Conservation (phyloP, 2,888 invertebrate species). For the Ashinkailepas kermadecensis region DNA sequence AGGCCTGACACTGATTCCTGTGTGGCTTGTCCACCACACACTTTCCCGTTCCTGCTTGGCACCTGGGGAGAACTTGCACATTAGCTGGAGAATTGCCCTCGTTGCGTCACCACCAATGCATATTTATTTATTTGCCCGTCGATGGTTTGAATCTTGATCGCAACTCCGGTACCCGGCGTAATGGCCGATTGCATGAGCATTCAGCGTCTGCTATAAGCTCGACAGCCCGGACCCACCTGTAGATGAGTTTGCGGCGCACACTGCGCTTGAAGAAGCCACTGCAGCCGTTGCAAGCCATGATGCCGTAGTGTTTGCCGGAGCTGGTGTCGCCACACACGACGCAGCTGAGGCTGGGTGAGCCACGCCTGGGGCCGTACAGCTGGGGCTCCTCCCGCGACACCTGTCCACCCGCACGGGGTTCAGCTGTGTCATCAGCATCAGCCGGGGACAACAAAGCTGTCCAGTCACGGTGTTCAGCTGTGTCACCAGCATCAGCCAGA, state of each 20-base stretch:
- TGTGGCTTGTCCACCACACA: slow-evolving; percentile 98
- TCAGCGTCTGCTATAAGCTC: no score
- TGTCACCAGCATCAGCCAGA: no score
- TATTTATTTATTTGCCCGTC: no score
- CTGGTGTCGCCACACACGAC: slow-evolving; percentile 96
- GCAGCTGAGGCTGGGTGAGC: slow-evolving; percentile 68
- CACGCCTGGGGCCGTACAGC: slow-evolving; percentile 31
- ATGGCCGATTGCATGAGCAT: no score
- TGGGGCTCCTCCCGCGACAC: slow-evolving; percentile 26
- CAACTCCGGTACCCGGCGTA: no score
- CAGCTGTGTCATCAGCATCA: no score
- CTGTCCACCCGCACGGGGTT: background rate
- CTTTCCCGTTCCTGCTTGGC: slow-evolving; percentile 96
- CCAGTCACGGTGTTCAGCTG: no score
- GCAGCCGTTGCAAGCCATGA: slow-evolving; percentile 97
- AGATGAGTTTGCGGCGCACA: slow-evolving; percentile 90
- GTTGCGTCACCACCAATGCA: no score
- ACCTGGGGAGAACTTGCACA: slow-evolving; percentile 57
- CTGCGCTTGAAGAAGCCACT: slow-evolving; percentile 98
- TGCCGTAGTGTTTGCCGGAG: slow-evolving; percentile 95
- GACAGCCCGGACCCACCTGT: slow-evolving; percentile 57
- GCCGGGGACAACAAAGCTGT: no score
- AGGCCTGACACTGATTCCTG: slow-evolving; percentile 97
- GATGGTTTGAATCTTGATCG: no score
- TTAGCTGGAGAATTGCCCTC: no score